Evolutionary conservation across 2,113 vertebrate genomes (phyloP).

Genomic region (Sceloporus tristichus): DNA sequence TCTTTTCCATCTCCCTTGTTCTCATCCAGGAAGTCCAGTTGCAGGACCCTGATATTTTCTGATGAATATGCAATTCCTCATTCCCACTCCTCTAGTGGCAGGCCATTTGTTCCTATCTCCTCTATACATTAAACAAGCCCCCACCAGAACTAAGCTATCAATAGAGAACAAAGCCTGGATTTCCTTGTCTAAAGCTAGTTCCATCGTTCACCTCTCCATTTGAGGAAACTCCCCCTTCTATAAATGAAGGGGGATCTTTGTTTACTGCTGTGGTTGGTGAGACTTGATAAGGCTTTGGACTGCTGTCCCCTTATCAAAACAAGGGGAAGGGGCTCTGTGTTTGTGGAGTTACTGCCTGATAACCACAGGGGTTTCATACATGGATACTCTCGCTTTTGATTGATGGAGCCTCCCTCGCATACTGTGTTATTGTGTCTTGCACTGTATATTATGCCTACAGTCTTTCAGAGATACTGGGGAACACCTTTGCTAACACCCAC

Average conservation of each 20-base stretch:
- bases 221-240: not conserved
- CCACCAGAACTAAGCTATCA: not conserved
- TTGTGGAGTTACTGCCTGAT: conserved; percentile 17
- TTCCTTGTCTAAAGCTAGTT: not conserved
- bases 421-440: not conserved
- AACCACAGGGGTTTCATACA: not conserved
- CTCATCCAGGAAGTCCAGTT: not conserved
- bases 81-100: not conserved
- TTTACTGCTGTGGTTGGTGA: conserved; percentile 20
- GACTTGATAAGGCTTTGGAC: conserved; percentile 25
- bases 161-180: not conserved
- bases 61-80: conserved; percentile 30
- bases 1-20: not conserved
- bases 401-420: conserved; percentile 3
- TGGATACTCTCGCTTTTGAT: conserved; percentile 6
- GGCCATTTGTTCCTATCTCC: not conserved
- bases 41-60: conserved; percentile 10
- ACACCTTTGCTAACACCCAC: conserved; percentile 7
- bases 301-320: conserved; percentile 13
- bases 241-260: conserved; percentile 6
- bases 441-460: not conserved
- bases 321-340: conserved; percentile 1
- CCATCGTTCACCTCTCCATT: not conserved
- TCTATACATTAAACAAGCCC: not conserved
- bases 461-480: not conserved